Percentiles rank a stretch among this genome's conserved stretches.
Conservation (phyloP, 2,888 invertebrate species). For the Caenorhabditis doughertyi region DNA sequence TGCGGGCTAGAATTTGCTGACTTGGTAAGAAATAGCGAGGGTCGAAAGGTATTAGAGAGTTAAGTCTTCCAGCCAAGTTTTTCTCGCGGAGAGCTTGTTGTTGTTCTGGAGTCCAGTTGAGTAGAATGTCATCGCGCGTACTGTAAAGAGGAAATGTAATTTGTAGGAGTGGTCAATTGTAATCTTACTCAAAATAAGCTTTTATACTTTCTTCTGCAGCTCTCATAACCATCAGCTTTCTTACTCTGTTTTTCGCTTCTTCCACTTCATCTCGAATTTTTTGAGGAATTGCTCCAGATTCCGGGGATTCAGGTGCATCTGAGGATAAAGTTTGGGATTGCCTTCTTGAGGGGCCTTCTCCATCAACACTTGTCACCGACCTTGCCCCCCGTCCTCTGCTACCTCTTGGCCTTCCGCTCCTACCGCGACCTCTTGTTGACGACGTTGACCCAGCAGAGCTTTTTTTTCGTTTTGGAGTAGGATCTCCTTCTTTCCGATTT, state of each 20-base stretch:
- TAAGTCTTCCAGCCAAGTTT: not conserved
- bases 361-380: not conserved
- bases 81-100: not conserved
- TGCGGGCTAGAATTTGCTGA: conserved; percentile 25
- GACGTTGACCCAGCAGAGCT: not conserved
- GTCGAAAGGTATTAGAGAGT: conserved; percentile 34
- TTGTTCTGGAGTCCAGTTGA: not conserved
- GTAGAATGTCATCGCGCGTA: conserved; percentile 15
- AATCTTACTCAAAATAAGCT: not conserved
- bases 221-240: conserved; percentile 13
- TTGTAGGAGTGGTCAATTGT: not conserved
- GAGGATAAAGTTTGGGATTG: not conserved
- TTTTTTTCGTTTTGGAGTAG: not conserved
- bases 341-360: conserved; percentile 11
- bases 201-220: not conserved
- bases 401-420: conserved; percentile 29
- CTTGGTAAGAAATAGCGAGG: conserved; percentile 31
- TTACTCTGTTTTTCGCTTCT: not conserved
- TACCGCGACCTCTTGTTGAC: not conserved
- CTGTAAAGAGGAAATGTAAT: not conserved
- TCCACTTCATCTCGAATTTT: conserved; percentile 3
- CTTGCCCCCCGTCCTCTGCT: conserved; percentile 21
- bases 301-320: conserved; percentile 1
- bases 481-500: conserved; percentile 45
- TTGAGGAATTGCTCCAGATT: not conserved